phyloP scores from a whole-genome alignment of 2,888 invertebrate genomes.

The Lepetodrilus schrolli region DNA sequence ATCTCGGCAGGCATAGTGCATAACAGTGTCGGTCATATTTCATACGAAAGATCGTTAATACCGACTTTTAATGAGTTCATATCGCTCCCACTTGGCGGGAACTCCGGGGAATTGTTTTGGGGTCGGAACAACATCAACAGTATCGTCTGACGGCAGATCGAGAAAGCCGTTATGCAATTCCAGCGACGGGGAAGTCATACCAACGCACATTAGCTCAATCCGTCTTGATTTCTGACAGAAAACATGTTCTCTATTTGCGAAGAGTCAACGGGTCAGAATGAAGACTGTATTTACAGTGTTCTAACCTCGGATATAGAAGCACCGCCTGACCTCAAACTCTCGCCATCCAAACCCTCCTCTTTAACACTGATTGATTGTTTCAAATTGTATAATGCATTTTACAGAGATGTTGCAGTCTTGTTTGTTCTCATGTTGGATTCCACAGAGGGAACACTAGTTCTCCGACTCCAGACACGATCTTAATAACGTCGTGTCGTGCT shows the following conservation, averaged over 20 bases:
- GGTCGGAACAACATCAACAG: constrained; percentile 9
- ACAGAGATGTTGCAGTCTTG: background rate
- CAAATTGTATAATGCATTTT: constrained; percentile 4
- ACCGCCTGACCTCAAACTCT: constrained; percentile 15
- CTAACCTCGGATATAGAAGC: background rate
- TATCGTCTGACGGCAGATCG: background rate
- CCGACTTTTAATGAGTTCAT: constrained; percentile 39
- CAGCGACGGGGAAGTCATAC: background rate
- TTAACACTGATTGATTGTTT: constrained; percentile 27
- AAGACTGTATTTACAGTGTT: background rate
- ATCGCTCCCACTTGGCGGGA: constrained; percentile 26
- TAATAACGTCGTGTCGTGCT: too few species aligned
- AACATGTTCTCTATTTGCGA: constrained; percentile 1
- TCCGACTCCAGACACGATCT: too few species aligned
- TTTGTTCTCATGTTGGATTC: background rate
- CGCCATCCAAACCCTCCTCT: background rate
- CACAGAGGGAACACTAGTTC: too few species aligned
- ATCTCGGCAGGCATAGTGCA: constrained; percentile 20
- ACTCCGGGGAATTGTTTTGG: background rate
- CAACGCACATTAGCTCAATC: constrained; percentile 19
- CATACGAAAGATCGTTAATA: constrained; percentile 37
- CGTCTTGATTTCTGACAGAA: constrained; percentile 28
- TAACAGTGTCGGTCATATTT: constrained; percentile 33
- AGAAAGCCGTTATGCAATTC: constrained; percentile 21
- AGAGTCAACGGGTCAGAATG: constrained; percentile 1